Base-by-base conservation (phyloP, 1,140 invertebrate genomes). In the Chelonus insularis region DNA sequence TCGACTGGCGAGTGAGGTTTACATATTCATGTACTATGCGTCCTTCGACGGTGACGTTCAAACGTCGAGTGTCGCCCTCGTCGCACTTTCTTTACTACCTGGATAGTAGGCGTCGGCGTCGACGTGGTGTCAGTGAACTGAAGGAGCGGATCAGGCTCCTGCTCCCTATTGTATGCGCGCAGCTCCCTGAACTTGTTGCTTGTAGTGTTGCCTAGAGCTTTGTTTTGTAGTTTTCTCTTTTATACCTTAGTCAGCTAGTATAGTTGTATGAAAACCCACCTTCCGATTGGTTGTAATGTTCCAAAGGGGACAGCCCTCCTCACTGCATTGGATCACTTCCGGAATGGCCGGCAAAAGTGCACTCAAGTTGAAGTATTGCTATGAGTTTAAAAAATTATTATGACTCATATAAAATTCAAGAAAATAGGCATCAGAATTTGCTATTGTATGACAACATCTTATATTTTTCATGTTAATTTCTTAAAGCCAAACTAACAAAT, bases 31-130 rank as follows among this genome's bases (percentile, higher is more conserved):
- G 73, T 20, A n/a, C 59, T 63, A 65, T 65, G 72, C 75, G 78
- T 81, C 77, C 76, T 81, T 79, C 76, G 72, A 69, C 75, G 67
- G 67, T 78, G 78, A 69, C 75, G 79, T 80, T 74, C 70, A 70
- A 71, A 72, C 77, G 73, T 73, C 74, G 76, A 81, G 75, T 81
- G 76, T 67, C 68, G 66, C 66, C 62, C 62, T 60, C 51, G 59
- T 61, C 41, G 55, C 63, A 48, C 45, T 48, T 25, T 48, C 11
- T 12, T 11, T 63, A 62, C 47, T 55, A 47, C 67, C 59, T 66
- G 64, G 57, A 64, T 14, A n/a, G 23, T 51, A 47, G 62, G 66
- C 68, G 67, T 74, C 69, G 64, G 64, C 66, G 61, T 67, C 68
- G 60, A 11, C 54, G 60, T 62, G 67, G 74, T 79, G 79, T 80